A percentile compares a stretch with the other conserved stretches of the same genome.
phyloP scores from a whole-genome alignment of 2,888 invertebrate species.

The Netelia virgata region DNA sequence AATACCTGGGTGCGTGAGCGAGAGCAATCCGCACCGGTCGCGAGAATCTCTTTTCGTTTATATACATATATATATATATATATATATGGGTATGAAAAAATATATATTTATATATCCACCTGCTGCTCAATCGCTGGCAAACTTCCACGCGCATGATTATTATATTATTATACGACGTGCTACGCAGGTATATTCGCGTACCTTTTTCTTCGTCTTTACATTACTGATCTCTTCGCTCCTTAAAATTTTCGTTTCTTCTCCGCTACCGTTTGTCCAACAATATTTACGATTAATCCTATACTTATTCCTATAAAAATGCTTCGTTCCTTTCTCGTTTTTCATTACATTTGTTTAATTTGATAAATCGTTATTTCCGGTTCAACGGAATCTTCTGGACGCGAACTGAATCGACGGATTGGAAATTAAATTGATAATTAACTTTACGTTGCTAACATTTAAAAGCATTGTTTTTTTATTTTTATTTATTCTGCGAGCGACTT shows the following conservation, averaged over 20 bases:
- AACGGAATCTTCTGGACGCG: too few relatives aligned
- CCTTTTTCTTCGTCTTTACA: neutral
- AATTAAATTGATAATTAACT: too few relatives aligned
- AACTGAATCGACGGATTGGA: too few relatives aligned
- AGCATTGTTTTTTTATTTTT: too few relatives aligned
- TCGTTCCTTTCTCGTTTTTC: neutral
- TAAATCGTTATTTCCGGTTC: too few relatives aligned
- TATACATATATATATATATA: constrained; percentile 6
- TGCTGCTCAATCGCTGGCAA: constrained; percentile 43
- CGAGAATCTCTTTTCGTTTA: constrained; percentile 11
- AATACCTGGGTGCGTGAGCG: constrained; percentile 55
- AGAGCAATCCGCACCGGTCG: constrained; percentile 47
- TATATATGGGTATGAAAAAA: neutral
- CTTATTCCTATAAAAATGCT: neutral
- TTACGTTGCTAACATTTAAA: too few relatives aligned
- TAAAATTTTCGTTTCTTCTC: neutral
- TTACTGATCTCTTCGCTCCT: neutral
- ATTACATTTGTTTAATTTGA: neutral
- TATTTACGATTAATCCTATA: neutral
- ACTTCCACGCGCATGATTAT: constrained; percentile 48
- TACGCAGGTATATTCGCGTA: constrained; percentile 35
- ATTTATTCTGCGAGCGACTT: neutral
- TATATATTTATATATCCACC: constrained; percentile 30
- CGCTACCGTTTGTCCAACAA: neutral
- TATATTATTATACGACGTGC: constrained; percentile 57